Evolutionary conservation across 2,888 invertebrate genomes (phyloP).

Genomic region (Coleophora flavipennella): DNA sequence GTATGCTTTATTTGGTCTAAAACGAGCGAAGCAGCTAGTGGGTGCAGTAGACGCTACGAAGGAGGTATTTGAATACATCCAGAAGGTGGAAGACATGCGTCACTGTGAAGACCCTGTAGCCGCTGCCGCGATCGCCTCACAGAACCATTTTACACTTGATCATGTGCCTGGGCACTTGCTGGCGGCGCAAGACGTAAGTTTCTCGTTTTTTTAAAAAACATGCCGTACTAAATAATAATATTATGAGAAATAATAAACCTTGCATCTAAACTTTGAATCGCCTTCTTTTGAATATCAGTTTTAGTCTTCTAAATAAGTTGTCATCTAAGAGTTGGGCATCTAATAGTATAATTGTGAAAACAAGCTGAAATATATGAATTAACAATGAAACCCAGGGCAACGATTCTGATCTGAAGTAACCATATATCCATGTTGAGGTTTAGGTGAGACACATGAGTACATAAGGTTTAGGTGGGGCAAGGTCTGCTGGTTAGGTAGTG

Average conservation of each 20-base stretch:
- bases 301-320: too few species aligned
- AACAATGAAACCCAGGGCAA: too few species aligned
- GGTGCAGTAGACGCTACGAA: constrained; percentile 47
- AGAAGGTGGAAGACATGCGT: constrained; percentile 61
- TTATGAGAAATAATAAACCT: too few species aligned
- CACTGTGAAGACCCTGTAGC: constrained; percentile 62
- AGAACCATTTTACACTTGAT: constrained; percentile 73
- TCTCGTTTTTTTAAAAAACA: not conserved
- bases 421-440: too few species aligned
- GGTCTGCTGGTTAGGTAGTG: too few species aligned
- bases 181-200: constrained; percentile 73
- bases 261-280: not conserved
- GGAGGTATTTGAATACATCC: constrained; percentile 55
- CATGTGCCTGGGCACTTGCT: constrained; percentile 79
- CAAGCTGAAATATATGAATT: too few species aligned
- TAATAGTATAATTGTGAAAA: too few species aligned
- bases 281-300: too few species aligned
- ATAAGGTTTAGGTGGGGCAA: too few species aligned
- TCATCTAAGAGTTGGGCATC: too few species aligned
- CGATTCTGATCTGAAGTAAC: too few species aligned
- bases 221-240: not conserved
- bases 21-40: constrained; percentile 54
- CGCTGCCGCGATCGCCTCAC: constrained; percentile 62
- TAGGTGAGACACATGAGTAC: too few species aligned
- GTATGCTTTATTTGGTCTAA: constrained; percentile 70